Evolutionary conservation across 2,797 vertebrate species (phyloP), one percentile per base, ranked within the genome.

Genomic region (Netta rufina): DNA sequence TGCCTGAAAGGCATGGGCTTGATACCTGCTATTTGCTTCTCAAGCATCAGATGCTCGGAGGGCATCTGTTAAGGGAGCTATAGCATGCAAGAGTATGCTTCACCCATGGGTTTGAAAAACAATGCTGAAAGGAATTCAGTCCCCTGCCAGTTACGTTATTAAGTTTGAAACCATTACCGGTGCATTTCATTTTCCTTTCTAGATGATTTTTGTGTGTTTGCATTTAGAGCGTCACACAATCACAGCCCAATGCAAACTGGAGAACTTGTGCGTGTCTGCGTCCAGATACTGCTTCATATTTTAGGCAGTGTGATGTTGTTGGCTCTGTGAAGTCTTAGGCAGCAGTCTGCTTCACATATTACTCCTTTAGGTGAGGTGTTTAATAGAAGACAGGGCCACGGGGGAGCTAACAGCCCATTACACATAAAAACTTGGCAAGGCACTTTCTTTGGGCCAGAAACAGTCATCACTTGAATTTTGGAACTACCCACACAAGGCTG

Each of bases 1-100:
- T 89, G 45, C 89, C 75, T 78, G 30, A 67, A 66, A 64, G 73
- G n/a, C 54, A 36, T 56, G 36, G n/a, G 24, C 64, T 87, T 80
- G 41, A 58, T 84, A 51, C 36, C 33, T 84, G n/a, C 72, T 90
- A 2, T 82, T 93, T 93, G 38, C 57, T 88, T 93, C 71, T 86
- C 27, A 66, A 72, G 56, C 70, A 76, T 64, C 32, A 82, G 10
- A 72, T 84, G 15, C 43, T 62, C 5, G 2, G 39, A 80, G 45
- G 58, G 22, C 19, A 17, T 71, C 77, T 80, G n/a, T 62, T 65
- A 24, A 75, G 32, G 57, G 65, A 92, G 28, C 57, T 4, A 1
- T 0, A 0, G 49, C 36, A 30, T 38, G 15, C 25, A 45, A 51
- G 25, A 69, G 38, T 47, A 0, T 75, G n/a, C 81, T 92, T 79